Conservation (phyloP, 2,797 vertebrate species). For the Pangasius djambal region DNA sequence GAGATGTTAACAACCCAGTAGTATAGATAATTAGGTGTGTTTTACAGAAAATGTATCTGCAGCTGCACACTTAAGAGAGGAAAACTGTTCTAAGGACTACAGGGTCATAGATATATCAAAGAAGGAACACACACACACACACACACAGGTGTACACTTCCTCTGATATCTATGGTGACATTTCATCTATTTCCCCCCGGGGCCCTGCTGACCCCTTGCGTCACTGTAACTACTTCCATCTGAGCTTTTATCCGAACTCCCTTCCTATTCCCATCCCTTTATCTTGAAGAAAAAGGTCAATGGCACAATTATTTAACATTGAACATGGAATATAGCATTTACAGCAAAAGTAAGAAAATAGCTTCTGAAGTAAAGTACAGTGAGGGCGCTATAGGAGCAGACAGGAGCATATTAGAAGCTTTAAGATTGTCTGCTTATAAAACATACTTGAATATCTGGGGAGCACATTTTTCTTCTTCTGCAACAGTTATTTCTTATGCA, state of each 20-base stretch:
- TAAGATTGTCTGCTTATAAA: neutral
- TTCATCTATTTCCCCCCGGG: conserved; percentile 70
- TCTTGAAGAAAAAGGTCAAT: conserved; percentile 76
- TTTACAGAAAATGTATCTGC: neutral
- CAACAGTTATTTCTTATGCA: neutral
- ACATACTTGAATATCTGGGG: neutral
- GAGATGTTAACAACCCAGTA: neutral
- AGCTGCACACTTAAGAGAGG: conserved; percentile 11
- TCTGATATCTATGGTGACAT: conserved; percentile 74
- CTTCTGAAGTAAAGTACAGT: conserved; percentile 62
- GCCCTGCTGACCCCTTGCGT: conserved; percentile 52
- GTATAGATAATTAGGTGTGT: neutral
- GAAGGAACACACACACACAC: conserved; percentile 1
- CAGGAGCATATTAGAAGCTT: conserved; percentile 27
- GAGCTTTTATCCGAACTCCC: conserved; percentile 25
- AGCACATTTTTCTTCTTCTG: neutral
- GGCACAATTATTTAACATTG: conserved; percentile 76
- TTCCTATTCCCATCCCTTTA: conserved; percentile 64
- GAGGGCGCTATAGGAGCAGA: conserved; percentile 24
- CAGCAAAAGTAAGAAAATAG: conserved; percentile 70
- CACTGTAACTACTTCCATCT: conserved; percentile 41
- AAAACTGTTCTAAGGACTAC: conserved; percentile 8
- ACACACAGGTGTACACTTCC: conserved; percentile 52
- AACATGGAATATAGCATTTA: conserved; percentile 81
- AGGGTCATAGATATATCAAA: conserved; percentile 14